These are phyloP conservation scores for Hoplodrina blanda DNA, from an alignment of 2,888 invertebrate genomes.

Conservation along the genomic window DNA sequence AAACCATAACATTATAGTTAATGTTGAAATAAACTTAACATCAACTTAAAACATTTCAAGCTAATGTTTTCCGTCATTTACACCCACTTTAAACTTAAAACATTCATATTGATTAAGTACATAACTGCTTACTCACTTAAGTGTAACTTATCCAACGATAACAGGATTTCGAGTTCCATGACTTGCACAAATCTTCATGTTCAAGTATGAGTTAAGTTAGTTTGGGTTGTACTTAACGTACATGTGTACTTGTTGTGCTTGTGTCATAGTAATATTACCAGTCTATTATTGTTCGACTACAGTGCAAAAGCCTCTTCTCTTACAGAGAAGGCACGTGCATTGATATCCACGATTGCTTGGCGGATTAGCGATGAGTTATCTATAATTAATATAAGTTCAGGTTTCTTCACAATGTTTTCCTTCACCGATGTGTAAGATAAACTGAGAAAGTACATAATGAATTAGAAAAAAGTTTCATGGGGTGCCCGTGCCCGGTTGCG, in stretches of 20 bases:
- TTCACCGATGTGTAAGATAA: too few species aligned
- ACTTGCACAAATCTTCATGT: constrained; percentile 39
- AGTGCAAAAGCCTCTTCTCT: too few species aligned
- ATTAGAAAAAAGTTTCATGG: too few species aligned
- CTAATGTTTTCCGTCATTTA: constrained; percentile 30
- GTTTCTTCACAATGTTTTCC: too few species aligned
- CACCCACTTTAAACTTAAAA: constrained; percentile 30
- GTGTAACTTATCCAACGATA: constrained; percentile 45
- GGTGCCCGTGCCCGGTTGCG: too few species aligned
- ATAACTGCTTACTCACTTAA: constrained; percentile 47
- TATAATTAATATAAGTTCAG: too few species aligned
- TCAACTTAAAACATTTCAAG: constrained; percentile 27
- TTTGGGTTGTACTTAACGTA: constrained; percentile 21
- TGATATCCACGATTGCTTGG: too few species aligned
- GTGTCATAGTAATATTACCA: neutral
- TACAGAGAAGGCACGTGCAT: too few species aligned
- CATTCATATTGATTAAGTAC: constrained; percentile 37
- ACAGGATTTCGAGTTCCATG: constrained; percentile 33
- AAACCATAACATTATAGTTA: neutral
- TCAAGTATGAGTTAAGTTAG: constrained; percentile 38
- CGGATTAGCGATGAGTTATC: too few species aligned
- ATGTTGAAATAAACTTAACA: constrained; percentile 9
- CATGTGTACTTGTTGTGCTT: neutral
- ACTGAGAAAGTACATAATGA: too few species aligned
- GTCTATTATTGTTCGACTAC: too few species aligned